phyloP scores from a whole-genome alignment of 2,797 vertebrate genomes.

The Centropyge bicolor region DNA sequence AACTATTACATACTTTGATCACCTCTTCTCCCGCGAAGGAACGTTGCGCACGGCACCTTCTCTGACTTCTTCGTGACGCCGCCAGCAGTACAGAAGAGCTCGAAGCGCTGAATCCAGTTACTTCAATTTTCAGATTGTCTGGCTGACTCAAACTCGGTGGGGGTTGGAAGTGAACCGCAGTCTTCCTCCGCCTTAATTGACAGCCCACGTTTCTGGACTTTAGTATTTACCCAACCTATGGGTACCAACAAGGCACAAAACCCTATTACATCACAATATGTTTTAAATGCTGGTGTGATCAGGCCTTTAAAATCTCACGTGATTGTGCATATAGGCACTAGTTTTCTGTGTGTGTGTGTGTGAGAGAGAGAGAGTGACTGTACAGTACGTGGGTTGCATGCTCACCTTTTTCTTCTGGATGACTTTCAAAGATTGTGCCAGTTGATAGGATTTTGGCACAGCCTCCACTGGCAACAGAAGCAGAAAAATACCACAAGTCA shows the following conservation, averaged over 20 bases:
- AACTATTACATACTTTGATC: background rate
- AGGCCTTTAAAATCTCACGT: background rate
- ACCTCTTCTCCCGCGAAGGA: background rate
- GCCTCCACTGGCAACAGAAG: conserved; percentile 63
- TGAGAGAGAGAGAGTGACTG: conserved; percentile 40
- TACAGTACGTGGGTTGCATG: conserved; percentile 58
- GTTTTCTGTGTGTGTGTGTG: conserved; percentile 6
- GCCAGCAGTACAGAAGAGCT: background rate
- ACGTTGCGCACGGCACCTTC: background rate
- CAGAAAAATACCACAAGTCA: conserved; percentile 70
- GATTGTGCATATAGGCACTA: background rate
- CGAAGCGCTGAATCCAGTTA: background rate
- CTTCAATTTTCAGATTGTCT: background rate
- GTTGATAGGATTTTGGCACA: conserved; percentile 75
- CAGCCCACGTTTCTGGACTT: background rate
- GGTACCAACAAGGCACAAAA: no score
- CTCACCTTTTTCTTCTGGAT: conserved; percentile 78
- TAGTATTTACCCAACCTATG: no score
- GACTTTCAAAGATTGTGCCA: conserved; percentile 81
- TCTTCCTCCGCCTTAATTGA: background rate
- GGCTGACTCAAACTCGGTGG: background rate
- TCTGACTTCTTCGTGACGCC: background rate
- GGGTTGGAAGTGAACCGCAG: background rate
- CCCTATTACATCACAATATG: no score
- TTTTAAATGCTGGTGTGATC: background rate